phyloP scores from a whole-genome alignment of 2,113 vertebrate genomes.

The Cephalopholis sonnerati region DNA sequence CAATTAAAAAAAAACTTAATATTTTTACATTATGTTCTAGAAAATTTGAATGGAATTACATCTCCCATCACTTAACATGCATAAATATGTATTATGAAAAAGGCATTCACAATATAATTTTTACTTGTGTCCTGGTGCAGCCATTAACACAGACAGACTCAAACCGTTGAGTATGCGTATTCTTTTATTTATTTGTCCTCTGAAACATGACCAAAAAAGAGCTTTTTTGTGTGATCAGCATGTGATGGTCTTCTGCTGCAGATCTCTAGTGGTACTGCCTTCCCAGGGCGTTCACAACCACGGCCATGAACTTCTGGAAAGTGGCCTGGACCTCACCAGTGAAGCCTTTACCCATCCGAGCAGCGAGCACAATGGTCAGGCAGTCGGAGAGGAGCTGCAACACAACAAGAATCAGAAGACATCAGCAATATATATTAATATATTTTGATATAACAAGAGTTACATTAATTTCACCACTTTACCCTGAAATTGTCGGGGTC shows the following conservation, averaged over 20 bases:
- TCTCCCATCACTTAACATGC: no score
- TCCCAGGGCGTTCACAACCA: constrained; percentile 86
- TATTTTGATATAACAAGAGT: background rate
- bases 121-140: no score
- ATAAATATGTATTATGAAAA: no score
- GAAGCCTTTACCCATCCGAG: constrained; percentile 78
- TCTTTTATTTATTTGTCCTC: background rate
- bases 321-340: constrained; percentile 73
- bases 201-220: background rate
- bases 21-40: no score
- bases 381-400: constrained; percentile 88
- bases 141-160: background rate
- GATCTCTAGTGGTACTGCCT: constrained; percentile 85
- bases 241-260: background rate
- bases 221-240: background rate
- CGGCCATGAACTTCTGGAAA: constrained; percentile 88
- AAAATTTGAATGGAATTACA: no score
- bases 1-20: no score
- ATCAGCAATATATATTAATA: background rate
- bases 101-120: no score
- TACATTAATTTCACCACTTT: background rate
- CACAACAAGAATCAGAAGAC: constrained; percentile 3
- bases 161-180: background rate
- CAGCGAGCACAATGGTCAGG: constrained; percentile 82
- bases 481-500: constrained; percentile 39